phyloP scores from a whole-genome alignment of 37 sponge, comb jelly and placozoan genomes.

The Cliona cf. orientalis region DNA sequence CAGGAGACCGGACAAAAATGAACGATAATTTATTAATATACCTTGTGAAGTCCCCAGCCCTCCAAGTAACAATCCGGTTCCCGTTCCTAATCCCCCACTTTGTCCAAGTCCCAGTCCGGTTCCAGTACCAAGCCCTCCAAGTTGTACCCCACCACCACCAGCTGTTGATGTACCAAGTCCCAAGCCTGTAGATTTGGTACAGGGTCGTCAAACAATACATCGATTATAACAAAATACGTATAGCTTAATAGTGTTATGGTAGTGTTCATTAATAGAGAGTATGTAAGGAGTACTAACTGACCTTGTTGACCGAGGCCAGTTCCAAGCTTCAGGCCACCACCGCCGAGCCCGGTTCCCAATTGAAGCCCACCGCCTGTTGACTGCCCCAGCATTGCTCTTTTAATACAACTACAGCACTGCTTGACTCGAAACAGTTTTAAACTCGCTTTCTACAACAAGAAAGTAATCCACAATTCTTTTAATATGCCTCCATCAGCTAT shows the following conservation, averaged over 20 bases:
- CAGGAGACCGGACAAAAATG: too few relatives aligned
- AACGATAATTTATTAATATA: too few relatives aligned
- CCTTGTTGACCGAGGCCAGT: slow-evolving; percentile 3
- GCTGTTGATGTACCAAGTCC: too few relatives aligned
- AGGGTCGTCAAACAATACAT: background rate
- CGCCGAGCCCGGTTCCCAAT: slow-evolving; percentile 10
- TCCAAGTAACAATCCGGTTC: slow-evolving; percentile 4
- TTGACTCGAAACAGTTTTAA: too few relatives aligned
- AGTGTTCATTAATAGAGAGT: background rate
- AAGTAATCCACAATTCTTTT: too few relatives aligned
- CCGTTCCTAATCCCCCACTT: background rate
- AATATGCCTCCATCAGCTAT: too few relatives aligned
- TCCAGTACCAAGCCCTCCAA: background rate
- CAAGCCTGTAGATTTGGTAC: background rate
- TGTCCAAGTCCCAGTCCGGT: slow-evolving; percentile 18
- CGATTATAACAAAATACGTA: background rate
- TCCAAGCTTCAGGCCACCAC: slow-evolving; percentile 25
- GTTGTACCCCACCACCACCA: slow-evolving; percentile 6
- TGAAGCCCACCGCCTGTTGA: slow-evolving; percentile 7
- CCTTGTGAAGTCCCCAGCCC: slow-evolving; percentile 20
- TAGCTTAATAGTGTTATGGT: background rate
- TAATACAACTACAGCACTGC: too few relatives aligned
- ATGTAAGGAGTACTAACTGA: background rate
- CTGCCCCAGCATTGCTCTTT: background rate
- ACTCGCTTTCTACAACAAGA: too few relatives aligned